A percentile compares a stretch with the other conserved stretches of the same genome.
These are phyloP conservation scores for Amiota minor DNA, from an alignment of 2,888 invertebrate genomes.

Conservation along the genomic window DNA sequence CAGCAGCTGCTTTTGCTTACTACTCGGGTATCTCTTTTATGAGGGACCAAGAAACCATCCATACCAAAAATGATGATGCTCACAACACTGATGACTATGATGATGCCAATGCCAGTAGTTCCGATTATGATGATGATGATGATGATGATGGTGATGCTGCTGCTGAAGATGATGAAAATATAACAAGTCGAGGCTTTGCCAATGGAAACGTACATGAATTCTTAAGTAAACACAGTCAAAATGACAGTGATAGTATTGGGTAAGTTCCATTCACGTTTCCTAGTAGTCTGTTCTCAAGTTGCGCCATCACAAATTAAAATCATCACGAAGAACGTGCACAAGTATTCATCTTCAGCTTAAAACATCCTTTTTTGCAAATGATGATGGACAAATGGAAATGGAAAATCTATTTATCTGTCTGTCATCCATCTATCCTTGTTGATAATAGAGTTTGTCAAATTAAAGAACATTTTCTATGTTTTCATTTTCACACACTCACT, in stretches of 20 bases:
- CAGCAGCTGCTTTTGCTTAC: constrained; percentile 61
- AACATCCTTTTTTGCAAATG: too few species aligned
- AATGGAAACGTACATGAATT: constrained; percentile 53
- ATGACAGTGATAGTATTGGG: constrained; percentile 58
- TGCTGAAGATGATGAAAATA: constrained; percentile 44
- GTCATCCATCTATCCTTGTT: too few species aligned
- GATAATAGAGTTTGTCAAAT: too few species aligned
- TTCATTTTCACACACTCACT: not conserved
- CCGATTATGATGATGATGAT: constrained; percentile 52
- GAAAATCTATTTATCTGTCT: too few species aligned
- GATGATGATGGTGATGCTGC: constrained; percentile 53
- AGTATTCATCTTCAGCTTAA: too few species aligned
- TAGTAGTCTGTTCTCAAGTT: too few species aligned
- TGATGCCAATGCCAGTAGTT: constrained; percentile 42
- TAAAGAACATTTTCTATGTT: not conserved
- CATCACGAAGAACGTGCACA: too few species aligned
- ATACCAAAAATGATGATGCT: not conserved
- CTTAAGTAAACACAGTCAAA: constrained; percentile 53
- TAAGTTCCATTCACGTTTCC: constrained; percentile 39
- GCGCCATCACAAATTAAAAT: too few species aligned
- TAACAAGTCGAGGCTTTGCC: constrained; percentile 39
- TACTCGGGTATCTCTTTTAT: constrained; percentile 66
- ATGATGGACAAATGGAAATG: too few species aligned
- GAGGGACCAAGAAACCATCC: constrained; percentile 51
- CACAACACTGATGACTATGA: constrained; percentile 37